Base-by-base conservation (phyloP, 2,113 vertebrate genomes). In the Istiophorus platypterus region DNA sequence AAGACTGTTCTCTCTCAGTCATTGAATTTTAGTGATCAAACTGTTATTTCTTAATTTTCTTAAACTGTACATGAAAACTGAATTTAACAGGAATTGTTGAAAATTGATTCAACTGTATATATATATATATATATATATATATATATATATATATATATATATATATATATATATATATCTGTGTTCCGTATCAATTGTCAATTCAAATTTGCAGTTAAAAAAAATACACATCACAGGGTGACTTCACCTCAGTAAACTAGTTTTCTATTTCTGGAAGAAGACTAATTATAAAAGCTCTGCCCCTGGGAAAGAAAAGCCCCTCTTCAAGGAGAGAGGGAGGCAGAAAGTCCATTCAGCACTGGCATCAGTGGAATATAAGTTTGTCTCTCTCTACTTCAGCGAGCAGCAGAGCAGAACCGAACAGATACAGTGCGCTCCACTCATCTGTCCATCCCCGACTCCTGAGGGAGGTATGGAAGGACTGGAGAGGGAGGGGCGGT, bases 241-340 rank as follows among this genome's bases (percentile, higher is more conserved):
- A 84, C 87, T 88, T 92, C 89, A 90, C 88, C 85, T 88, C 84
- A 84, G 88, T 90, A 92, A 93, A 92, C 87, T 91, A 91, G 90
- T 92, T 92, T 93, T 93, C 91, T 93, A 94, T 93, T 92, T 93
- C 88, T 84, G 89, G 91, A 89, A 75, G 85, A 87, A 84, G 91
- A 92, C 93, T 92, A 93, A 93, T 94, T 93, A 93, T 91, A 84
- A 89, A 93, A 93, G 86, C 87, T 80, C 52, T 84, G 89, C 92
- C 92, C 90, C 68, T 80, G 86, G 85, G 89, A 92, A 39, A 91
- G 90, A 92, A 88, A 91, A 92, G 80, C 84, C 86, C 85, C 86
- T 85, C 81, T 81, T 75, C 78, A 85, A 89, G 88, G 82, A 87
- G 81, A 80, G 85, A 39, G 41, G 29, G 75, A 84, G 75, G 81